Evolutionary conservation across 2,888 invertebrate species (phyloP), one percentile per base, ranked within the genome.

Genomic region (Lamellibrachia satsuma): DNA sequence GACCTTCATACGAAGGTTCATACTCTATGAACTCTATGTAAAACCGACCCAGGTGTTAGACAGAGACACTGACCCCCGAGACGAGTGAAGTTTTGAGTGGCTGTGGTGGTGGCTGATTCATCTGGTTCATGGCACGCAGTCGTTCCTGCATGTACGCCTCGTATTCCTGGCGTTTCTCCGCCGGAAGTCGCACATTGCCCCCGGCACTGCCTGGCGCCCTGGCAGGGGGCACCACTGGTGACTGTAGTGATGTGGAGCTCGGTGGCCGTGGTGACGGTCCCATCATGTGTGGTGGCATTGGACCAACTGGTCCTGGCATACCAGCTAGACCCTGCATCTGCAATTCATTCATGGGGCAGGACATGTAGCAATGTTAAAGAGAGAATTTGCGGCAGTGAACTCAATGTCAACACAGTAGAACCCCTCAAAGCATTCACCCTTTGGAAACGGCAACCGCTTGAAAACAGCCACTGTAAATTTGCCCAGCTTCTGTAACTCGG

Each of bases 101-200:
- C 55, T 51, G 39, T n/a, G 55, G 52, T 9, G 91, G n/a, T 9
- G 91, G 91, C 52, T 91, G 91, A n/a, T 57, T 57, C 15, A 91
- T 22, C 22, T 92, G 93, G 27, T 91, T 51, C 90, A 92, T 92
- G 93, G 93, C 93, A 9, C 95, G 94, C 15, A 96, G 94, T 52
- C 96, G 93, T 91, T 95, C 94, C 94, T 96, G 96, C 95, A 96
- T 95, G 94, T 96, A 96, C 7, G 94, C 94, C 92, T 96, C 96
- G 94, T 96, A 96, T 93, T 96, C 96, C 94, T 96, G 96, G 52
- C 96, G 93, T 90, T 95, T 95, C 7, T 94, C 94, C 3, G 95
- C 94, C 9, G 95, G 95, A 91, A 95, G 94, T 22, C 95, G 93
- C 39, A 94, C 94, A 57, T 95, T 94, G 52, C 93, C 94, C 52